Percentiles rank a stretch among this genome's conserved stretches.
Conservation (phyloP, 1,140 invertebrate species). For the Caenorhabditis briggsae region DNA sequence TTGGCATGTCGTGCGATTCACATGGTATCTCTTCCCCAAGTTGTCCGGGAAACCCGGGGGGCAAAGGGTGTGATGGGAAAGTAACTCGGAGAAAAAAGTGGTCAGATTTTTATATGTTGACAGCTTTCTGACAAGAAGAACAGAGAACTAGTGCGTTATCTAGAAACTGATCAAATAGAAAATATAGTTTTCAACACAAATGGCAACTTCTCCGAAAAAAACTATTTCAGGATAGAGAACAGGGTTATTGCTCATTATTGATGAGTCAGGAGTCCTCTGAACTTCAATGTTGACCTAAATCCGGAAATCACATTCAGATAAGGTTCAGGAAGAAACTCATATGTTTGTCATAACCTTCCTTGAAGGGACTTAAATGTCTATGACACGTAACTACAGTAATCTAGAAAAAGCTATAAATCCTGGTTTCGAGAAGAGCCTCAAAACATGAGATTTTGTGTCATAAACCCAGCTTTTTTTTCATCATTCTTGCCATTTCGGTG, state of each 20-base stretch:
- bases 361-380: too few relatives aligned
- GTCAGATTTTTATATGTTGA: conserved; percentile 44
- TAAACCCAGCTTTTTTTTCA: conserved; percentile 15
- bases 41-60: conserved; percentile 23
- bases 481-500: not conserved
- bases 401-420: too few relatives aligned
- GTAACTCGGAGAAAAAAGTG: not conserved
- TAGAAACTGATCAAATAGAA: not conserved
- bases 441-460: conserved; percentile 40
- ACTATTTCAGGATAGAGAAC: not conserved
- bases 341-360: too few relatives aligned
- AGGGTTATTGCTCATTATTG: not conserved
- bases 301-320: conserved; percentile 1
- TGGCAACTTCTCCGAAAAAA: not conserved
- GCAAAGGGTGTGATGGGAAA: conserved; percentile 21
- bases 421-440: not conserved
- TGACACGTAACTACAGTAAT: too few relatives aligned
- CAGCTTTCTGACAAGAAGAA: conserved; percentile 35
- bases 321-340: not conserved
- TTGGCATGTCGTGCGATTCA: not conserved
- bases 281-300: not conserved
- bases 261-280: too few relatives aligned
- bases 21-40: not conserved
- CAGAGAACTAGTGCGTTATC: conserved; percentile 21
- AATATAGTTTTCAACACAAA: too few relatives aligned